Percentiles rank a stretch among this genome's conserved stretches.
These are phyloP conservation scores for Poecilobothrus nobilitatus DNA, from an alignment of 2,888 invertebrate genomes.

Conservation along the genomic window DNA sequence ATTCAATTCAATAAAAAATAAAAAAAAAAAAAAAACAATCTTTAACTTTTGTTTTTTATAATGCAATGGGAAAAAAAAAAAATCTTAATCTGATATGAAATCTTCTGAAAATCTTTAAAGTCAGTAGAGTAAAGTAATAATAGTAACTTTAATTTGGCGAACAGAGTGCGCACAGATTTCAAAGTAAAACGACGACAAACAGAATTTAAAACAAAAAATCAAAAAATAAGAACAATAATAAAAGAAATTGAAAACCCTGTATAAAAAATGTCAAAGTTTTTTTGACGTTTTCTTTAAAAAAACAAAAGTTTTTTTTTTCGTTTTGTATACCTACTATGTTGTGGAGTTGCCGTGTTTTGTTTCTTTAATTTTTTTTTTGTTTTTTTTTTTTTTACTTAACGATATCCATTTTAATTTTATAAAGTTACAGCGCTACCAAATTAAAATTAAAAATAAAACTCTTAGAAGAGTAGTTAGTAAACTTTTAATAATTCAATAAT, in stretches of 20 bases:
- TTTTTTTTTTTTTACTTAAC: neutral
- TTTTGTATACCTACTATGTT: neutral
- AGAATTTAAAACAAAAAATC: too few species aligned
- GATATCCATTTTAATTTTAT: too few species aligned
- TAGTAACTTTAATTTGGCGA: neutral
- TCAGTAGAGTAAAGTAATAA: neutral
- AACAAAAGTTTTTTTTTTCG: neutral
- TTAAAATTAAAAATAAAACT: neutral
- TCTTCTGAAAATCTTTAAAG: neutral
- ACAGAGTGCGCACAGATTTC: too few species aligned
- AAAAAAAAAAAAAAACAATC: neutral
- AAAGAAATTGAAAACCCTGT: neutral
- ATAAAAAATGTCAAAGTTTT: slow-evolving; percentile 3
- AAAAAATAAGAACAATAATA: too few species aligned
- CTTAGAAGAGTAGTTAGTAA: too few species aligned
- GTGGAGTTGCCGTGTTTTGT: neutral
- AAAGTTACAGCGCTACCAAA: neutral
- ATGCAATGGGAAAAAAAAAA: neutral
- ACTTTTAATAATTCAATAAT: too few species aligned
- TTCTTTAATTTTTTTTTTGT: neutral
- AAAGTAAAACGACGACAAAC: too few species aligned
- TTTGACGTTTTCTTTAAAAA: too few species aligned
- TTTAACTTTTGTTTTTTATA: neutral
- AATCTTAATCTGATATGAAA: neutral
- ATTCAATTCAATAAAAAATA: neutral